Base-by-base conservation (phyloP, 2,113 vertebrate species). In the Oreotrochilus melanogaster region DNA sequence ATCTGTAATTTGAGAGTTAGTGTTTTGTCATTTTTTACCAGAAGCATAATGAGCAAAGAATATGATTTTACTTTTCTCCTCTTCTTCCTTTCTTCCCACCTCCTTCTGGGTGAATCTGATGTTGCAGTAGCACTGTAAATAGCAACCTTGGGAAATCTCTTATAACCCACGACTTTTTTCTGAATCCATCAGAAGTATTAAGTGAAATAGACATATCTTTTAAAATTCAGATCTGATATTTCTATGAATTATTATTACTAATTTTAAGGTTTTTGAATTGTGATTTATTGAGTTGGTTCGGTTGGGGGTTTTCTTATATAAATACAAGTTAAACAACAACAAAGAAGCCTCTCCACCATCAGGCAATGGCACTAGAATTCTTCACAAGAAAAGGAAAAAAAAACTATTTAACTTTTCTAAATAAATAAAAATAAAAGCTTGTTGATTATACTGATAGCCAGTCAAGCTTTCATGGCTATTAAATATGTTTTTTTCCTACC, bases 341-440 rank as follows among this genome's bases (percentile, higher is more conserved):
- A 2, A 5, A 5, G 9, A 37, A 11, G 0, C 2, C 19, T 78
- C 21, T 53, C 6, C 5, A 18, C 6, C 9, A 43, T 45, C 53
- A 39, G 5, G 3, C 28, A 37, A 56, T 18, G 16, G 4, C 61
- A 43, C 23, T 9, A 22, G 27, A 88, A 54, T 75, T 51, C 4
- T 58, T 81, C 14, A 56, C 39, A 78, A 19, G 1, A 27, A 18
- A 11, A 25, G 5, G 8, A 39, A 65, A 66, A 16, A 18, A 2
- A 0, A 7, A 7, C 53, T 39, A 39, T 39, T 39, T 35, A 4
- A 21, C 3, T 22, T 58, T 39, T 18, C 22, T 8, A 14, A 45
- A 31, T 31, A 35, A 50, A 57, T 31, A 31, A 31, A 56, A 8
- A 24, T 10, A 45, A 61, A 85, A 72, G 5, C n/a, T 25, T 1